Conservation (phyloP, 2,888 invertebrate genomes). For the Allygus modestus region DNA sequence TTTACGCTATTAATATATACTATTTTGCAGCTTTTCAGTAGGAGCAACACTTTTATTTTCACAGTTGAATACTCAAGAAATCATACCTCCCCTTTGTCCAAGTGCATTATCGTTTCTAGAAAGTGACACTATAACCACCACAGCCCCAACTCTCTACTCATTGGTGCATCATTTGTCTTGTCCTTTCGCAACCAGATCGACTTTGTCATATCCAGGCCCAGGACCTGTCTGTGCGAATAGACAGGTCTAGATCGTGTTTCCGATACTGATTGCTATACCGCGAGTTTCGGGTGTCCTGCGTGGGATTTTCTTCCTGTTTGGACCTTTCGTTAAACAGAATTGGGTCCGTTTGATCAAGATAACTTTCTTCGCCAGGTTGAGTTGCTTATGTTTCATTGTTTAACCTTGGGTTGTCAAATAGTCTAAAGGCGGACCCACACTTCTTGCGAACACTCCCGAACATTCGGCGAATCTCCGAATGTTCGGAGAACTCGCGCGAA, state of each 20-base stretch:
- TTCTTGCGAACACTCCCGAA: too few relatives aligned
- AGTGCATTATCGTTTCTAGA: background rate
- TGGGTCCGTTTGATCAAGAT: background rate
- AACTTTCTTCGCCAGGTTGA: background rate
- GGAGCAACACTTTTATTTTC: too few relatives aligned
- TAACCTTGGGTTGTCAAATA: too few relatives aligned
- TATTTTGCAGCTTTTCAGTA: too few relatives aligned
- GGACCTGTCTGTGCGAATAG: background rate
- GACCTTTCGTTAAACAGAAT: background rate
- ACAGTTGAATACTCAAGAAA: too few relatives aligned
- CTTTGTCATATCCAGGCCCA: background rate
- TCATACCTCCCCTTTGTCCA: background rate
- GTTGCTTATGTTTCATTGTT: too few relatives aligned
- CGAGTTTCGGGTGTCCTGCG: constrained; percentile 4
- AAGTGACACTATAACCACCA: background rate
- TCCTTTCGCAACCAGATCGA: background rate
- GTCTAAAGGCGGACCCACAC: too few relatives aligned
- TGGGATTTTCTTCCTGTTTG: background rate
- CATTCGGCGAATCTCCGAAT: too few relatives aligned
- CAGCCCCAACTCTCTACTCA: background rate
- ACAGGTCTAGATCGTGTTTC: background rate
- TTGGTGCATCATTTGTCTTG: background rate
- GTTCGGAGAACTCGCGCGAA: too few relatives aligned
- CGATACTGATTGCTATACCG: background rate
- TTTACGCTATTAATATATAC: too few relatives aligned